Conservation (phyloP, 2,888 invertebrate genomes). For the Aproaerema taeniolella region DNA sequence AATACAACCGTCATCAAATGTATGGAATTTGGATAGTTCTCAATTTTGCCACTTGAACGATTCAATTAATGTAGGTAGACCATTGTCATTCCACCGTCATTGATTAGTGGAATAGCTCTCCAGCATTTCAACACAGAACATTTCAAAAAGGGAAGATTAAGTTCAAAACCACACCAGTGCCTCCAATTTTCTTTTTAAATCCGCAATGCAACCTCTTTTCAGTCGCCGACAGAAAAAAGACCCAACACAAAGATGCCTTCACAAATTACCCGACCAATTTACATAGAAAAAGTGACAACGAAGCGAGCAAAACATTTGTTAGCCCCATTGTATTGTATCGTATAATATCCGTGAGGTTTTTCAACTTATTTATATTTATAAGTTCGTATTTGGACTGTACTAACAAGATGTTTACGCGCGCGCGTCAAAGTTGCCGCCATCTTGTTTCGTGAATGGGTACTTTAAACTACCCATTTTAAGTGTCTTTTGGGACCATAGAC, state of each 20-base stretch:
- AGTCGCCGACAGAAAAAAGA: slow-evolving; percentile 3
- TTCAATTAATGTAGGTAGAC: too few species aligned
- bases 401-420: slow-evolving; percentile 68
- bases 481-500: slow-evolving; percentile 39
- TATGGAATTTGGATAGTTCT: too few species aligned
- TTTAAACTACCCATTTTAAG: slow-evolving; percentile 15
- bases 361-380: slow-evolving; percentile 67
- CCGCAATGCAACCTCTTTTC: background rate
- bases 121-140: too few species aligned
- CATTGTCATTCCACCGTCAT: too few species aligned
- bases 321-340: slow-evolving; percentile 60
- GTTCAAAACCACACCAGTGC: too few species aligned
- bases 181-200: too few species aligned
- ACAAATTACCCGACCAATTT: slow-evolving; percentile 68
- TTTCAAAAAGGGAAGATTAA: too few species aligned
- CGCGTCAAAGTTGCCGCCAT: slow-evolving; percentile 39
- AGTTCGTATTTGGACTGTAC: slow-evolving; percentile 64
- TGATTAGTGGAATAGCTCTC: too few species aligned
- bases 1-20: too few species aligned
- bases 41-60: too few species aligned
- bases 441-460: slow-evolving; percentile 20
- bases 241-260: slow-evolving; percentile 36
- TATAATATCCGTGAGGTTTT: slow-evolving; percentile 46
- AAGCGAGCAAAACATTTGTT: slow-evolving; percentile 62
- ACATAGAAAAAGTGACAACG: slow-evolving; percentile 70